phyloP scores from a whole-genome alignment of 2,888 invertebrate genomes.

The Magallana nippona region DNA sequence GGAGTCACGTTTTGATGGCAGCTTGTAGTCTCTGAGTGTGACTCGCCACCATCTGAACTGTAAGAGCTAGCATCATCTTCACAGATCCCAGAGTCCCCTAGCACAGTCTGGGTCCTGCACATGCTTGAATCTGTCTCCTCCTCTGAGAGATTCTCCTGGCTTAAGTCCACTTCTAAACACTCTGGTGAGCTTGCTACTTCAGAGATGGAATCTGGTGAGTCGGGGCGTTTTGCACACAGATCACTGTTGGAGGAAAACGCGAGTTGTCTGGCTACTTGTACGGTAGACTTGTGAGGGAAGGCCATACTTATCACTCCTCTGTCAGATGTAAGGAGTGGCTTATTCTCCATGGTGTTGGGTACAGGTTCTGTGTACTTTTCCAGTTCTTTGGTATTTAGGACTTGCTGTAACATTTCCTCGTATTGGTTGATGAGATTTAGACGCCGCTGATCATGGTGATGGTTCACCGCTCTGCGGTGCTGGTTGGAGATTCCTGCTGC shows the following conservation, averaged over 20 bases:
- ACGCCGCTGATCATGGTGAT: slow-evolving; percentile 64
- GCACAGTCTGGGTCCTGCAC: background rate
- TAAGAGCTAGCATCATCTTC: slow-evolving; percentile 30
- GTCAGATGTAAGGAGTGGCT: slow-evolving; percentile 8
- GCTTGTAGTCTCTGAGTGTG: background rate
- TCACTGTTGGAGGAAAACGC: background rate
- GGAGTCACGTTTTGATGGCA: background rate
- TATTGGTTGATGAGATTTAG: slow-evolving; percentile 51
- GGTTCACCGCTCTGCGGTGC: slow-evolving; percentile 58
- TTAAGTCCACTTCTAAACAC: slow-evolving; percentile 39
- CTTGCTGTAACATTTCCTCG: slow-evolving; percentile 54
- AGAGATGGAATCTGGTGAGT: background rate
- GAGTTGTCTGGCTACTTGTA: slow-evolving; percentile 29
- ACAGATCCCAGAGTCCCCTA: slow-evolving; percentile 30
- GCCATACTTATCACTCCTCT: background rate
- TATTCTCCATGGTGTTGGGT: background rate
- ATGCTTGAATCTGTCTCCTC: slow-evolving; percentile 21
- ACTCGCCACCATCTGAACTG: background rate
- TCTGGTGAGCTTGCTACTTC: slow-evolving; percentile 37
- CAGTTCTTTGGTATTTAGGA: slow-evolving; percentile 40
- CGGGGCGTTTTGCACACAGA: background rate
- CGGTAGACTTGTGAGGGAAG: background rate
- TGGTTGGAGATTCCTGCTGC: slow-evolving; percentile 56
- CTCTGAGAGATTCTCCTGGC: background rate
- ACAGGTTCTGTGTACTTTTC: slow-evolving; percentile 47